These are phyloP conservation scores for Pachliopta kotzebuea DNA, from an alignment of 2,888 invertebrate species.

Conservation along the genomic window DNA sequence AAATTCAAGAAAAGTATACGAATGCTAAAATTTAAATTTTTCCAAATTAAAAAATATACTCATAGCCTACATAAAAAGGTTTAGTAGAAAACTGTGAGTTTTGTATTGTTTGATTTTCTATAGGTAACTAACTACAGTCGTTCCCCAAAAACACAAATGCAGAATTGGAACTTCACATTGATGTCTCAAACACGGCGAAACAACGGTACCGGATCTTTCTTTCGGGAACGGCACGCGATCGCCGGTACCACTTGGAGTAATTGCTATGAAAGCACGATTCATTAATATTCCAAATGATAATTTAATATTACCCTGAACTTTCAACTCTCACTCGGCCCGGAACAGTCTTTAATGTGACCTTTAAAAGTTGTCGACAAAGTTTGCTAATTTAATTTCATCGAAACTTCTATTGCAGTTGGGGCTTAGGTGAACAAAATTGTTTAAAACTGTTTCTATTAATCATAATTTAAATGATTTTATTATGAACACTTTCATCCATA, in stretches of 20 bases:
- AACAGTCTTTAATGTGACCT: slow-evolving; percentile 55
- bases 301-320: slow-evolving; percentile 67
- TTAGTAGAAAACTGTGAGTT: no score
- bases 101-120: neutral
- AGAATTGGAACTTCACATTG: slow-evolving; percentile 28
- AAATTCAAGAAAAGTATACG: no score
- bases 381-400: slow-evolving; percentile 40
- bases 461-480: slow-evolving; percentile 2
- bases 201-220: slow-evolving; percentile 49
- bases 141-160: slow-evolving; percentile 1
- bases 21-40: no score
- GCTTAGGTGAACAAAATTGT: slow-evolving; percentile 31
- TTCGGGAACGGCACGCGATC: slow-evolving; percentile 59
- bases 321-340: slow-evolving; percentile 53
- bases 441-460: slow-evolving; percentile 24
- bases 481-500: neutral
- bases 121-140: neutral
- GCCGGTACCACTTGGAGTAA: slow-evolving; percentile 69
- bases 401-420: slow-evolving; percentile 20
- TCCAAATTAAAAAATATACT: no score
- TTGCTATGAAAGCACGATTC: slow-evolving; percentile 53
- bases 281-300: slow-evolving; percentile 67
- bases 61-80: no score
- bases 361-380: slow-evolving; percentile 43
- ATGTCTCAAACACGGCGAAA: slow-evolving; percentile 37